Conservation (phyloP, 2,113 vertebrate species). For the Herpetotheres cachinnans region DNA sequence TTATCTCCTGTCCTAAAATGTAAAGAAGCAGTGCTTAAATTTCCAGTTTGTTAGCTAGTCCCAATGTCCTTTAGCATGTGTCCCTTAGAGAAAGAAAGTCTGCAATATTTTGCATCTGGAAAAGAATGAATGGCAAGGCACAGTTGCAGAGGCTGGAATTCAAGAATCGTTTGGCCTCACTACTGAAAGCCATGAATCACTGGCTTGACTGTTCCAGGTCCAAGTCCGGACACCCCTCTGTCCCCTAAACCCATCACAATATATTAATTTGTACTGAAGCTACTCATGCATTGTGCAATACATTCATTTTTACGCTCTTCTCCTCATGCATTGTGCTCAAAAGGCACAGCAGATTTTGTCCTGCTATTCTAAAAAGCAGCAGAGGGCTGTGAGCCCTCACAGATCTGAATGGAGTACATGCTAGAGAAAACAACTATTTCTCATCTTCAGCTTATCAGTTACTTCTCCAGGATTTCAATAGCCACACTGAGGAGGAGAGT, state of each 20-base stretch:
- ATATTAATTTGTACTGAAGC: constrained; percentile 15
- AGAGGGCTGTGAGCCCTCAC: background rate
- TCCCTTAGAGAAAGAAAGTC: background rate
- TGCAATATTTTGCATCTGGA: constrained; percentile 6
- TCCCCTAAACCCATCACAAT: background rate
- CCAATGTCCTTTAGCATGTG: background rate
- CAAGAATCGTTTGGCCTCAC: constrained; percentile 17
- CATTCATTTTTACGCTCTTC: background rate
- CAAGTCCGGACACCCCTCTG: constrained; percentile 1
- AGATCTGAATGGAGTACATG: background rate
- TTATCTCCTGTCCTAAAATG: background rate
- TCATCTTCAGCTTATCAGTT: background rate
- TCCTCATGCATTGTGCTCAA: background rate
- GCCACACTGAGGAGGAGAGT: background rate
- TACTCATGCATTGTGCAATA: constrained; percentile 21
- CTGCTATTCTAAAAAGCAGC: background rate
- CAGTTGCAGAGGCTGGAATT: background rate
- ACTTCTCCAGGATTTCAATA: background rate
- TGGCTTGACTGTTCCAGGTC: constrained; percentile 9
- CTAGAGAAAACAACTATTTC: background rate
- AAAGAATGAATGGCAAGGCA: constrained; percentile 16
- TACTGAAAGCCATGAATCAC: constrained; percentile 29
- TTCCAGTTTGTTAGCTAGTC: background rate
- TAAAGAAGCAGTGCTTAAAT: background rate
- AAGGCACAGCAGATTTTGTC: background rate